These are phyloP conservation scores for Conus canariensis DNA, from an alignment of 2,888 invertebrate genomes.

Conservation along the genomic window DNA sequence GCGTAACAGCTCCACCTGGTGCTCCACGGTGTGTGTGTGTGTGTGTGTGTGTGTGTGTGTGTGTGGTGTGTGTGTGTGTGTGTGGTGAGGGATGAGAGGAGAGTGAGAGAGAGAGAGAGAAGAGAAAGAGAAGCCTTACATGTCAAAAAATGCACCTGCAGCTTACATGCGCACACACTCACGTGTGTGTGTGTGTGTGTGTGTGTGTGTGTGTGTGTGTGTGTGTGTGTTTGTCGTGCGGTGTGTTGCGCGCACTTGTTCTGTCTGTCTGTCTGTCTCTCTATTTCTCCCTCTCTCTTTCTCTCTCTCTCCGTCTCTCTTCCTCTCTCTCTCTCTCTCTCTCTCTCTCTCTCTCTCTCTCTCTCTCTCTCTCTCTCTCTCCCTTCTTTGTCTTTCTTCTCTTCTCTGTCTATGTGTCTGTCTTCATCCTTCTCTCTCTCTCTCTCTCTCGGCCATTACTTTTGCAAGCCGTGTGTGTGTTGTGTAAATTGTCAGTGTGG, in stretches of 20 bases:
- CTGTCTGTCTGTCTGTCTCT: background rate
- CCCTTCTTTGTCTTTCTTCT: background rate
- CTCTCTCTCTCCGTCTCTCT: background rate
- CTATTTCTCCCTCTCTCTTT: background rate
- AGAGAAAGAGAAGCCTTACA: no score
- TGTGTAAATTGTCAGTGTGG: no score
- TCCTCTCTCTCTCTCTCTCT: background rate
- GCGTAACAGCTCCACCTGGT: no score
- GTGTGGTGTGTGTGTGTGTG: background rate
- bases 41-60: no score
- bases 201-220: background rate
- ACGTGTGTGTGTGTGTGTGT: background rate
- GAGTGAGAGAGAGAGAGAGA: fast-evolving
- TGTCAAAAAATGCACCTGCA: no score
- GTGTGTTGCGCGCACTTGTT: background rate
- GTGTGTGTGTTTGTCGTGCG: background rate
- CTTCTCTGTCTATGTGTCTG: no score
- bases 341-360: background rate
- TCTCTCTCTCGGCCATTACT: background rate
- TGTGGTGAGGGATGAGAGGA: background rate
- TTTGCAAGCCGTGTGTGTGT: no score
- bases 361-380: background rate
- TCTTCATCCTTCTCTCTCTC: background rate
- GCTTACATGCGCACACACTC: no score
- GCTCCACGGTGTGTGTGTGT: no score